Percentiles rank a stretch among this genome's conserved stretches.
Conservation (phyloP, 2,888 invertebrate genomes). For the Chaitophorus viminalis region DNA sequence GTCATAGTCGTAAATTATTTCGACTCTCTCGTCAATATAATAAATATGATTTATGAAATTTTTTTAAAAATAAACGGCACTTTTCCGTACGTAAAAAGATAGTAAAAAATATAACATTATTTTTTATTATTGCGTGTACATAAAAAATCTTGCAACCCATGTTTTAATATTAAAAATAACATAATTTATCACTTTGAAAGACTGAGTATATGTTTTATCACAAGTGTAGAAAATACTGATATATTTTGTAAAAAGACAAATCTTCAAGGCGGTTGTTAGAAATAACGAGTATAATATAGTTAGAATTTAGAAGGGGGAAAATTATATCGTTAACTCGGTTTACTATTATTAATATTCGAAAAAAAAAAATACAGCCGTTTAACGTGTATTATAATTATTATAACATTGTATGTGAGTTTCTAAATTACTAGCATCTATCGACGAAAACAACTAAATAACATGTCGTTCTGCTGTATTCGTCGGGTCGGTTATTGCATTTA, state of each 20-base stretch:
- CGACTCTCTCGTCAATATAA: background rate
- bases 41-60: background rate
- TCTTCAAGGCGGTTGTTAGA: background rate
- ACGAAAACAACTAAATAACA: background rate
- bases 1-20: slow-evolving; percentile 6
- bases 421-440: background rate
- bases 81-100: too few relatives aligned
- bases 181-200: too few relatives aligned
- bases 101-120: too few relatives aligned
- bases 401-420: background rate
- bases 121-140: too few relatives aligned
- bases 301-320: background rate
- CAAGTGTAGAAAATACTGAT: too few relatives aligned
- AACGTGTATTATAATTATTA: too few relatives aligned
- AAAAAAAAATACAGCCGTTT: background rate
- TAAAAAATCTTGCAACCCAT: too few relatives aligned
- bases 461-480: background rate
- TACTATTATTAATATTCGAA: background rate
- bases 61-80: slow-evolving; percentile 5
- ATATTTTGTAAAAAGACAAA: too few relatives aligned
- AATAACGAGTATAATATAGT: background rate
- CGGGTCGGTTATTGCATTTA: too few relatives aligned
- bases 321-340: background rate
- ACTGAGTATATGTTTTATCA: too few relatives aligned
- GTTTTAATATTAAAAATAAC: too few relatives aligned